These are phyloP conservation scores for Lasius platythorax DNA, from an alignment of 2,888 invertebrate genomes.

Conservation along the genomic window DNA sequence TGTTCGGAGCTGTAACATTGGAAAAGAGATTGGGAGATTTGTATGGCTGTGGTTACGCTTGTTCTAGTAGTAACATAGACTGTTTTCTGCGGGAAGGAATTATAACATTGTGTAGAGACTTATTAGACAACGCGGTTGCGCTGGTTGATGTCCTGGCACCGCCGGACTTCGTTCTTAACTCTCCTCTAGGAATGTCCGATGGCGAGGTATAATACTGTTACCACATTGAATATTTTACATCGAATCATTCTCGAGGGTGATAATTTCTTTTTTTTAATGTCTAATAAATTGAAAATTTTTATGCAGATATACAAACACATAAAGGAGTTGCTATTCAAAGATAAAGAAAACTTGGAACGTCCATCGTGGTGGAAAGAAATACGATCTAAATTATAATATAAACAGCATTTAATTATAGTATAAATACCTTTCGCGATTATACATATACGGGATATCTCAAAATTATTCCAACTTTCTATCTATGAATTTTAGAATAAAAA, in stretches of 20 bases:
- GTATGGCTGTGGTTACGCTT: conserved; percentile 88
- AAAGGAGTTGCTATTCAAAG: conserved; percentile 89
- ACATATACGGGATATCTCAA: neutral
- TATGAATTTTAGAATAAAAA: too few species aligned
- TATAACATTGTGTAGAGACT: conserved; percentile 86
- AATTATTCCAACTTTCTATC: neutral
- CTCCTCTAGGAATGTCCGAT: conserved; percentile 89
- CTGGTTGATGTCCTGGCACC: conserved; percentile 89
- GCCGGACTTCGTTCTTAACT: conserved; percentile 89
- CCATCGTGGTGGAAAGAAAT: conserved; percentile 93
- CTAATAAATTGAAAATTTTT: conserved; percentile 45
- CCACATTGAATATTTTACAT: neutral
- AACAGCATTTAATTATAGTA: conserved; percentile 20
- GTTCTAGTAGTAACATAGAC: conserved; percentile 78
- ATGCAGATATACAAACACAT: conserved; percentile 91
- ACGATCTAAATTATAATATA: conserved; percentile 61
- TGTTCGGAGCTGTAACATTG: conserved; percentile 90
- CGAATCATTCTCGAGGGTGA: neutral
- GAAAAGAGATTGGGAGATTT: conserved; percentile 93
- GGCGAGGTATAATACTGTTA: conserved; percentile 86
- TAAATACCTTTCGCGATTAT: neutral
- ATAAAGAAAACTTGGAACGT: conserved; percentile 90
- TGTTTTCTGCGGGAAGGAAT: conserved; percentile 86
- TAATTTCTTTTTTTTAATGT: neutral
- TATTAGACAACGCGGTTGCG: conserved; percentile 88